phyloP scores from a whole-genome alignment of 2,113 vertebrate genomes.

The Ictalurus furcatus region DNA sequence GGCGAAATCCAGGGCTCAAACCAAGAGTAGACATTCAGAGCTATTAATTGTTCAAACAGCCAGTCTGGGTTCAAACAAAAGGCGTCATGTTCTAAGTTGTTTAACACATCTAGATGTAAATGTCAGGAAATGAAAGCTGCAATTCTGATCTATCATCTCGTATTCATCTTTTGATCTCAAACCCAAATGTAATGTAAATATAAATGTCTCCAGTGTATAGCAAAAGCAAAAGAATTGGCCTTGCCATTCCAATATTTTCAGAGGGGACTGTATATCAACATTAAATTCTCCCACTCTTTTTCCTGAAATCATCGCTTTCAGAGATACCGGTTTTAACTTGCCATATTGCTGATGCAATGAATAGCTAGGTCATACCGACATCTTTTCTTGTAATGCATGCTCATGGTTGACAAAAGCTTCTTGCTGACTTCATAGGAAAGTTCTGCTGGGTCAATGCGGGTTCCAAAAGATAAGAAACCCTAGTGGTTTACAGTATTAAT shows the following conservation, averaged over 20 bases:
- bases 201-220: not conserved
- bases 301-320: not conserved
- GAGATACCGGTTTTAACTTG: not conserved
- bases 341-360: not conserved
- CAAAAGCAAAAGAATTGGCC: not conserved
- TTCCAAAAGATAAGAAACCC: not conserved
- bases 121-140: not conserved
- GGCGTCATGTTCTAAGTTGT: not conserved
- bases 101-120: not conserved
- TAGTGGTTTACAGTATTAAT: not conserved
- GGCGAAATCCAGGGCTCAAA: too few relatives aligned
- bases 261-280: not conserved
- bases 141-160: not conserved
- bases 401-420: not conserved
- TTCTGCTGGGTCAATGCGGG: not conserved
- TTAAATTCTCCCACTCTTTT: not conserved
- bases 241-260: not conserved
- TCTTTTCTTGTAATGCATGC: not conserved
- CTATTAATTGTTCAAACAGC: too few relatives aligned
- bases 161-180: not conserved
- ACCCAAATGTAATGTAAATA: not conserved
- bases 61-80: too few relatives aligned
- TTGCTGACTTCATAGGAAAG: not conserved
- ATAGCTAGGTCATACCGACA: not conserved
- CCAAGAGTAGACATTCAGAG: too few relatives aligned